Percentiles rank a stretch among this genome's conserved stretches.
These are phyloP conservation scores for Hippolais icterina DNA, from an alignment of 2,113 vertebrate genomes.

Conservation along the genomic window DNA sequence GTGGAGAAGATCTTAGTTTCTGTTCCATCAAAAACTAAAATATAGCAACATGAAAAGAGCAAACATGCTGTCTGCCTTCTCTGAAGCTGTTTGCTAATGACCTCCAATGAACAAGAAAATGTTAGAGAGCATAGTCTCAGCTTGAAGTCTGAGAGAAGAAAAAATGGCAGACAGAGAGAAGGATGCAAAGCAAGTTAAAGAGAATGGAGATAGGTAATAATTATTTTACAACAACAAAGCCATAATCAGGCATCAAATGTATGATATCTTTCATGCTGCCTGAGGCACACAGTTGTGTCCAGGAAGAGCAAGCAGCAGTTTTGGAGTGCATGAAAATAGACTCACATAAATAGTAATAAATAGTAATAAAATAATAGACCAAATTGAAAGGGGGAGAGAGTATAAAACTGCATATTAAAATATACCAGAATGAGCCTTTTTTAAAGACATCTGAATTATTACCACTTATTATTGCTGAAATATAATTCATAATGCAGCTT, in stretches of 20 bases:
- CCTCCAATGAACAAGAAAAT: constrained; percentile 29
- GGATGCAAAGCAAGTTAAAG: neutral
- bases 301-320: neutral
- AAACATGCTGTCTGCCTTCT: neutral
- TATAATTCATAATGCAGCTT: neutral
- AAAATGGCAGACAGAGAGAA: neutral
- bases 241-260: neutral
- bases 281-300: neutral
- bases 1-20: neutral
- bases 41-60: constrained; percentile 10
- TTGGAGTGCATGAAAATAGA: neutral
- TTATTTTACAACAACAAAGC: neutral
- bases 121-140: neutral
- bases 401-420: neutral
- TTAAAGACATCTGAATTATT: neutral
- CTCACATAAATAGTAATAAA: neutral
- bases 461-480: neutral
- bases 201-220: neutral
- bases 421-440: neutral
- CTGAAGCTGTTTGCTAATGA: constrained; percentile 39
- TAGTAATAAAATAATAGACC: neutral
- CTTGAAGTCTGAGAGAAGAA: neutral
- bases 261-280: neutral
- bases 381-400: neutral
- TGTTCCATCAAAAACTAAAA: constrained; percentile 7